A percentile compares a stretch with the other conserved stretches of the same genome.
phyloP scores from a whole-genome alignment of 2,797 vertebrate genomes.

The Siniperca undulata region DNA sequence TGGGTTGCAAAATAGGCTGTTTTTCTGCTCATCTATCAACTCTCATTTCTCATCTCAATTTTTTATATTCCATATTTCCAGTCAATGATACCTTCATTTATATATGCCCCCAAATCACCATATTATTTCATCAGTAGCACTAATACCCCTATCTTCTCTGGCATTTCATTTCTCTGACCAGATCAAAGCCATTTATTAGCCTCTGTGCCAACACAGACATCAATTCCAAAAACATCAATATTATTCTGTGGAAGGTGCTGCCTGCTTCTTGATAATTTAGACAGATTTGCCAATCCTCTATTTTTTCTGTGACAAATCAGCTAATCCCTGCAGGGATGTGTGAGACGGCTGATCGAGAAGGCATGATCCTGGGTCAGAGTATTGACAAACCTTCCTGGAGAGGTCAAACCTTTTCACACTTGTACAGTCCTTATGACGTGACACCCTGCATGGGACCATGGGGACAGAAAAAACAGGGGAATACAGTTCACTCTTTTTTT shows the following conservation, averaged over 20 bases:
- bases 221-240: slow-evolving; percentile 67
- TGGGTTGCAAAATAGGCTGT: background rate
- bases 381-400: slow-evolving; percentile 55
- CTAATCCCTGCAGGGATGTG: slow-evolving; percentile 41
- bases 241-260: slow-evolving; percentile 38
- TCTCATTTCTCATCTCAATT: slow-evolving; percentile 3
- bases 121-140: slow-evolving; percentile 35
- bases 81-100: slow-evolving; percentile 26
- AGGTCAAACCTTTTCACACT: slow-evolving; percentile 57
- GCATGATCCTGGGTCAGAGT: slow-evolving; percentile 44
- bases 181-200: slow-evolving; percentile 64
- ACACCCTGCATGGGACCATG: background rate
- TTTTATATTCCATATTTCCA: background rate
- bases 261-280: slow-evolving; percentile 45
- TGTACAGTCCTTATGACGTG: slow-evolving; percentile 18
- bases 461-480: background rate
- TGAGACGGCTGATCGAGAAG: slow-evolving; percentile 48
- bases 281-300: slow-evolving; percentile 29
- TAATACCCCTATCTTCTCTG: slow-evolving; percentile 19
- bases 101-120: background rate
- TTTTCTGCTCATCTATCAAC: slow-evolving; percentile 14
- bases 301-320: slow-evolving; percentile 50
- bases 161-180: slow-evolving; percentile 51
- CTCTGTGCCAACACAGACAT: slow-evolving; percentile 52
- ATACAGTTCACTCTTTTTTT: background rate